Evolutionary conservation across 2,888 invertebrate genomes (phyloP), one percentile per base, ranked within the genome.

Genomic region (Morpho deidamia): DNA sequence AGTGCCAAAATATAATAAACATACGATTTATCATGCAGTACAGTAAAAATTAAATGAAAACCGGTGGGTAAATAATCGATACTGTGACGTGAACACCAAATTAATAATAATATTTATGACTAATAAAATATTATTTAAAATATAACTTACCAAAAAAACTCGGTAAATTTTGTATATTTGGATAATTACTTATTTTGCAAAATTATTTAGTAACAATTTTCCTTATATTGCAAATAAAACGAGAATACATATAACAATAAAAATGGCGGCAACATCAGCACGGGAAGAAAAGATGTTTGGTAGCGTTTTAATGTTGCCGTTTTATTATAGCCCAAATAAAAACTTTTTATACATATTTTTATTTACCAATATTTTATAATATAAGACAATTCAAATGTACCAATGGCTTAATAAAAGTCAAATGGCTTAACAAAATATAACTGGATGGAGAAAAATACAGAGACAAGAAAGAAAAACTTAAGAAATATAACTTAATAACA

Each of bases 211-310:
- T 40, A 10, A n/a, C 12, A 34, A 10, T 47, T 47, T 11, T 7
- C 10, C 8, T 11, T 10, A 41, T 40, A 41, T 48, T 40, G 35
- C 46, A 37, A 52, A 42, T 23, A 63, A 51, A 55, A 55, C 44
- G 54, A 49, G 46, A 60, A 60, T 54, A 55, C 58, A 58, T 59
- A 70, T 70, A 71, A 73, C 66, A 70, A 73, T 68, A 76, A 80
- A 81, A 82, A 83, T 83, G 83, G 83, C 83, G 83, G 81, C 76
- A 81, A 78, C 70, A 68, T 65, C 64, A 63, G 58, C 54, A 61
- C 54, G 55, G 51, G 48, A 35, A 44, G 53, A 44, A 55, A 44
- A 53, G 55, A 56, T 50, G 48, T 40, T 56, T 53, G 48, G 49
- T 55, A 33, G 39, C 38, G 51, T 52, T 51, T 50, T 43, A 55